Evolutionary conservation across 1,140 invertebrate genomes (phyloP), one percentile per base, ranked within the genome.

Genomic region (Tetragonula clypearis): DNA sequence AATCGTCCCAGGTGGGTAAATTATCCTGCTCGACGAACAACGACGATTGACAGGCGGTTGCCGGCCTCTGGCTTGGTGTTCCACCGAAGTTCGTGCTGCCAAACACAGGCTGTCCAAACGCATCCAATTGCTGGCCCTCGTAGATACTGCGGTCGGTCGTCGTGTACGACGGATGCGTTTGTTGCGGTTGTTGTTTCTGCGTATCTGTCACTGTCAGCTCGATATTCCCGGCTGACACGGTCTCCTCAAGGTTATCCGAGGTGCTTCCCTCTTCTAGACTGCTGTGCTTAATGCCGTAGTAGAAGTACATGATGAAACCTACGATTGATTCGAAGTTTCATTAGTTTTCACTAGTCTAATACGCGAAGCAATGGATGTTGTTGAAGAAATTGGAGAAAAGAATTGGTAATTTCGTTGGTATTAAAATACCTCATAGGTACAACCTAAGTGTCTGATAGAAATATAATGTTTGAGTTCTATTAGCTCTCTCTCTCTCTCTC

Each of bases 231-330:
- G 91, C 89, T 12, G 66, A 56, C 0, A 86, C 88, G 15, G 86
- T 90, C 19, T 91, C 91, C 15, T 92, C 92, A 12, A 88, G 85
- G 62, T 93, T 92, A 11, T 94, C 92, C 9, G 91, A 84, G 12
- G 84, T 85, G 85, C 85, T 92, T 49, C 96, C 94, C 73, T 96
- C 96, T 91, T 98, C 97, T 80, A 98, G 93, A 5, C 96, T 96
- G 88, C 98, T 98, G 92, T 99, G 97, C 93, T 98, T 97, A 76
- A 99, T 35, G 35, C 35, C 98, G 92, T 99, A 99, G 89, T 98
- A 97, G 95, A 99, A 98, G 95, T 99, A 99, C 95, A 99, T 97
- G 21, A 97, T 93, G 88, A 99, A 96, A 60, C 98, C 97, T 97
- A 92, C 3, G 19, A 60, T 26, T 2, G 35, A 4, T 23, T 19